Evolutionary conservation across 2,113 vertebrate genomes (phyloP), one percentile per base, ranked within the genome.

Genomic region (Reinhardtius hippoglossoides): DNA sequence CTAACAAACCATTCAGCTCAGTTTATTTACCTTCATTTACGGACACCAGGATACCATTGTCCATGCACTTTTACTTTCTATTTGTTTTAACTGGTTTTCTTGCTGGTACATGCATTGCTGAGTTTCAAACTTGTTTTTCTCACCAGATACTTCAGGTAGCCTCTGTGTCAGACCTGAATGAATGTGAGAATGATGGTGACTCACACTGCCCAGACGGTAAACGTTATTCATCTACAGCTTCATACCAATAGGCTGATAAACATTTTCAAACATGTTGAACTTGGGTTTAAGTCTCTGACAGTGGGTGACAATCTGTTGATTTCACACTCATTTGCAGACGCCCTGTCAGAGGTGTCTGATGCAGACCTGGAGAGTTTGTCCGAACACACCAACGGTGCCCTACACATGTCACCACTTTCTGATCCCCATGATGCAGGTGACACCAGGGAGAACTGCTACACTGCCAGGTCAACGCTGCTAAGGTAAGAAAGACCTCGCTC

Each of bases 81-180:
- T 3, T 50, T 8, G 16, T 50, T 50, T 50, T 50, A 26, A 10
- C 12, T 42, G 12, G 0, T 6, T 48, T 54, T 35, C 4, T 68
- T 23, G 35, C 12, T 7, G 18, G 5, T 14, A 40, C 1, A 5
- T 21, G 24, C 5, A 13, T 71, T 8, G 42, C 65, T 15, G 0
- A 31, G 15, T 46, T 69, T 3, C 5, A 3, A 3, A 20, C 20
- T 71, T 78, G 1, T 79, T 83, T 68, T 48, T 52, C 5, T 10
- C 9, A 50, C 59, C 88, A 99, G 98, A 93, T 97, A 20, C 89
- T 98, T 78, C 97, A 99, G 72, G 97, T 99, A 3, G 95, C 97
- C 20, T 96, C 96, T 4, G 92, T 97, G 9, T 96, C 97, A n/a
- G 95, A 95, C 67, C 92, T 96, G 83, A 94, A 91, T 68, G 86